Base-by-base conservation (phyloP, 2,888 invertebrate species). In the Dynastes grantii region DNA sequence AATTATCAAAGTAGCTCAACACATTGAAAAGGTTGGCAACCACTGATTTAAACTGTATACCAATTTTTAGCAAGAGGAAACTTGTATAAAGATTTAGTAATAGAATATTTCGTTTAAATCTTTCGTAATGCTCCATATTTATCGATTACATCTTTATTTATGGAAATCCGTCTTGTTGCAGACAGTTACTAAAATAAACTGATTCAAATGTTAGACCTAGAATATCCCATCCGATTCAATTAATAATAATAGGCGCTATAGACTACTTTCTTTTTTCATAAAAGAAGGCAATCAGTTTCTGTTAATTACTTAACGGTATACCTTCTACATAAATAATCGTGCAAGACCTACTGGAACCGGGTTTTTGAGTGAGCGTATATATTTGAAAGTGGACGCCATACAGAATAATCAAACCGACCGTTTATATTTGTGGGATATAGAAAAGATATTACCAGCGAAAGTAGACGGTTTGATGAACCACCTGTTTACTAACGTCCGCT, bases 341-440 rank as follows among this genome's bases (percentile, higher is more conserved):
- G 13, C 29, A 58, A 22, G 8, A 58, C 11, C 27, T 68, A 51
- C 65, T n/a, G 5, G 22, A 65, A 51, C 29, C 61, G 37, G 45
- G 75, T 49, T 40, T 27, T 75, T 49, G 22, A 29, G 75, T 75
- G 75, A 75, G 53, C 22, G 75, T 75, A 75, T 11, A 45, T 45
- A 45, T 75, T 75, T 75, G 75, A 75, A 75, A 75, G 75, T 75
- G 58, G 45, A 22, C 75, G n/a, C 55, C 11, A 13, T n/a, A 29
- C 71, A 27, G 11, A 71, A 32, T 40, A 45, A 1, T n/a, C 29
- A 45, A 32, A 40, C 16, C 37, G 40, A 16, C 40, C n/a, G 9
- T 37, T 9, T 45, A 45, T 45, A 45, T 11, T 45, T 45, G 11
- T 11, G 8, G 45, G 45, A 63, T 63, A 63, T 68, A 68, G 68